Conservation (phyloP, 2,113 vertebrate genomes). For the Engraulis encrasicolus region DNA sequence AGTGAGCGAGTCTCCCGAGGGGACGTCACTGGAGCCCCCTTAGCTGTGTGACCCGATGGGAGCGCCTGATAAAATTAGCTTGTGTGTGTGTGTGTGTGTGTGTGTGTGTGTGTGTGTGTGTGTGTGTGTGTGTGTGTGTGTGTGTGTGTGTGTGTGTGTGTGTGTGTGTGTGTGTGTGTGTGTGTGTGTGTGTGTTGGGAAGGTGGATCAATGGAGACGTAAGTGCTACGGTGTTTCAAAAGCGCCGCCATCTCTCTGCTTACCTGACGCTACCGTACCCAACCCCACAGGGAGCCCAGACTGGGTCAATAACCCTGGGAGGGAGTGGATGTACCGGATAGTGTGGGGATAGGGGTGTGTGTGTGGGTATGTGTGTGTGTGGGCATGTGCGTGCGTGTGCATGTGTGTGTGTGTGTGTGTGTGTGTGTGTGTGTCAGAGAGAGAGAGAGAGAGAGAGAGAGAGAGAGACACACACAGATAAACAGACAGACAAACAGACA, state of each 20-base stretch:
- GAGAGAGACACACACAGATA: too few relatives aligned
- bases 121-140: too few relatives aligned
- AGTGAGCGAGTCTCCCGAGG: background rate
- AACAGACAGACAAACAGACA: too few relatives aligned
- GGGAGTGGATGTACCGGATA: background rate
- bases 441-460: too few relatives aligned
- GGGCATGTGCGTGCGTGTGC: background rate
- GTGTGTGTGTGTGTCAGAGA: too few relatives aligned
- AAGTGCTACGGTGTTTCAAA: background rate
- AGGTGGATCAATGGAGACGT: background rate
- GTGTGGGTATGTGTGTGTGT: background rate
- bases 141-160: too few relatives aligned
- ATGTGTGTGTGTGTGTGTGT: background rate
- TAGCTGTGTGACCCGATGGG: background rate
- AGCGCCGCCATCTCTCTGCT: background rate
- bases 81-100: too few relatives aligned
- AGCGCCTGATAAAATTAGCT: background rate
- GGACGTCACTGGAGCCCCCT: background rate
- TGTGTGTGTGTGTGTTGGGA: background rate
- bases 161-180: too few relatives aligned
- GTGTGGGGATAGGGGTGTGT: background rate
- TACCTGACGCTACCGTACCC: background rate
- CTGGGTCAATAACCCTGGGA: background rate
- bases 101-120: too few relatives aligned
- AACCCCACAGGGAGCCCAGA: background rate